Evolutionary conservation across 2,113 vertebrate genomes (phyloP).

Genomic region (Sylvilagus bachmani): DNA sequence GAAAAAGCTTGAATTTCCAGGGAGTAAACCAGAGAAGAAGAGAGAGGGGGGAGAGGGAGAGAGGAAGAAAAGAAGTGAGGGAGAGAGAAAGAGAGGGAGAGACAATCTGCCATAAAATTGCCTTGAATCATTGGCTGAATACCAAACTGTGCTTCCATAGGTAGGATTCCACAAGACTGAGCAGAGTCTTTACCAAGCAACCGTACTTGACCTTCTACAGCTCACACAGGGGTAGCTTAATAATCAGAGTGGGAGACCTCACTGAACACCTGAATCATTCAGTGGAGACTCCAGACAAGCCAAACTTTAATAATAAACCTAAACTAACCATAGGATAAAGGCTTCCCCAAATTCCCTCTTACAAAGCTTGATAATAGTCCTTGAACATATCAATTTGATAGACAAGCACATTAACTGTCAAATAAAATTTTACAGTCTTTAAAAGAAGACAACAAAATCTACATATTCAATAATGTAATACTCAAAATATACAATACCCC

Average conservation of each 20-base stretch:
- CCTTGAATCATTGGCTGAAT: background rate
- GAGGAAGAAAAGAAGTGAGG: too few relatives aligned
- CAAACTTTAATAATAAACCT: background rate
- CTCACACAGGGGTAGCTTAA: background rate
- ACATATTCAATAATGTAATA: background rate
- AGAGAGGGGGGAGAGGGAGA: background rate
- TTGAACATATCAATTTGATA: background rate
- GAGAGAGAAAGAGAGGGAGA: background rate
- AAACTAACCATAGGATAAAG: background rate
- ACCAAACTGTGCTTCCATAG: background rate
- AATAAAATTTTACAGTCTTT: slow-evolving; percentile 9
- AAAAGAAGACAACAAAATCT: slow-evolving; percentile 7
- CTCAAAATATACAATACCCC: background rate
- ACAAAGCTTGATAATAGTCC: background rate
- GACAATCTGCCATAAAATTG: background rate
- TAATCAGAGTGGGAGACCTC: background rate
- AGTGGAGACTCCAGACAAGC: background rate
- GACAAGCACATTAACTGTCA: slow-evolving; percentile 18
- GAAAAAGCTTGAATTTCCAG: background rate
- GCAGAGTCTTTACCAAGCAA: background rate
- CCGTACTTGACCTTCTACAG: background rate
- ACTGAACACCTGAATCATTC: background rate
- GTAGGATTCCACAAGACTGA: background rate
- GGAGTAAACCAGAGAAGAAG: too few relatives aligned
- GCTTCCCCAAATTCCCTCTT: background rate